Base-by-base conservation (phyloP, 2,113 vertebrate genomes). In the Actinemys pallida region DNA sequence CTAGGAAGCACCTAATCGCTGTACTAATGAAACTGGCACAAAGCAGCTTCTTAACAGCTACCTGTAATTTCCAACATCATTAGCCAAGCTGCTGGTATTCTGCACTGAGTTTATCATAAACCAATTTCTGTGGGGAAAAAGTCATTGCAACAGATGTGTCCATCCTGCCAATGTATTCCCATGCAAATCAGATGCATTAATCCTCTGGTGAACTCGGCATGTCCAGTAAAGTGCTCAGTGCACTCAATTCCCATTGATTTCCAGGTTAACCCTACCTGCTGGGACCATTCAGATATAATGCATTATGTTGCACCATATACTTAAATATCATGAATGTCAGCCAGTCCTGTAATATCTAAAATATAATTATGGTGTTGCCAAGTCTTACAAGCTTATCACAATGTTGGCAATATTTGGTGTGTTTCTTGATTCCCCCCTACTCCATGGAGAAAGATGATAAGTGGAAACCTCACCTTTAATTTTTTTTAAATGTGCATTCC, bases 1-100 rank as follows among this genome's bases (percentile, higher is more conserved):
- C 0, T 0, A 83, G 83, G 79, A 84, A 72, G 81, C 0, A 1
- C 53, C 47, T 89, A 54, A n/a, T 93, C 19, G 10, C n/a, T 0
- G 1, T 35, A 27, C 35, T 90, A 86, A 86, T 31, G 57, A 25
- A 84, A 87, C 27, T 6, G 69, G 54, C 50, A 56, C 45, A 62
- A 27, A 3, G 47, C 57, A 29, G 50, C 42, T n/a, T 6, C 59
- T 91, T 27, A 29, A 83, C 24, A 3, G 47, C 54, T 45, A 47
- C n/a, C 50, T 86, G 27, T 4, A 19, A 54, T 84, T 83, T 83
- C 85, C 49, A 62, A 31, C 4, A 1, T 2, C 53, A 42, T 0
- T 0, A 45, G 13, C 47, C 10, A 0, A 0, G 5, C 2, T 3
- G 35, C 56, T 53, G 24, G 22, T 84, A 53, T 53, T 2, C 0